These are phyloP conservation scores for Ranitomeya imitator DNA, from an alignment of 2,113 vertebrate species.

Conservation along the genomic window DNA sequence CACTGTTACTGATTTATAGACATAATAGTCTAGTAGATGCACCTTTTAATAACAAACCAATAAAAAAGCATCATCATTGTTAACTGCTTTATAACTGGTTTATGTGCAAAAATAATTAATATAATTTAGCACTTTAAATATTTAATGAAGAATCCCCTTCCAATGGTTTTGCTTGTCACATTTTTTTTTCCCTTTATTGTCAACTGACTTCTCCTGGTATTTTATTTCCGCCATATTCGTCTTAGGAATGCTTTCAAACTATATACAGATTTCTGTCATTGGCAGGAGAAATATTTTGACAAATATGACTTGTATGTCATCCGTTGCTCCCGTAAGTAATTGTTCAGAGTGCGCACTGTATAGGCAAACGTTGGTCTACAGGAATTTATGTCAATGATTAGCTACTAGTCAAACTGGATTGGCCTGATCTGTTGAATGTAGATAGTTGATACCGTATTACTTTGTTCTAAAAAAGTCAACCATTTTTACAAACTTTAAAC, in stretches of 20 bases:
- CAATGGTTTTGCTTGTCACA: neutral
- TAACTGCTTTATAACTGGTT: too few species aligned
- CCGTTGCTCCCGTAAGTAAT: neutral
- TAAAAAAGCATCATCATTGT: too few species aligned
- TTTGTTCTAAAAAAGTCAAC: slow-evolving; percentile 2
- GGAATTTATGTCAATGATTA: slow-evolving; percentile 33
- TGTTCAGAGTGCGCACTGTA: neutral
- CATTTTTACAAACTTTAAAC: neutral
- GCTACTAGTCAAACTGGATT: slow-evolving; percentile 32
- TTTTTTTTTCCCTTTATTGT: neutral
- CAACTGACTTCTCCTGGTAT: too few species aligned
- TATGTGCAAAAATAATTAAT: neutral
- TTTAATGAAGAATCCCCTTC: neutral
- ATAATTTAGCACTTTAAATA: neutral
- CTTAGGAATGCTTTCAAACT: neutral
- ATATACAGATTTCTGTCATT: slow-evolving; percentile 13
- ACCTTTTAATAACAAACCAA: too few species aligned
- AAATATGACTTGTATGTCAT: slow-evolving; percentile 20
- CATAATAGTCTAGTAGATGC: too few species aligned
- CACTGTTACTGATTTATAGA: too few species aligned
- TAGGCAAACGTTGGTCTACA: slow-evolving; percentile 3
- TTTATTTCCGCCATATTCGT: too few species aligned
- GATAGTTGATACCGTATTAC: neutral
- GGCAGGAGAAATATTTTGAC: slow-evolving; percentile 4
- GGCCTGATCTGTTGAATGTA: neutral